A percentile compares a stretch with the other conserved stretches of the same genome.
Conservation (phyloP, 2,888 invertebrate genomes). For the Tetragonula carbonaria region DNA sequence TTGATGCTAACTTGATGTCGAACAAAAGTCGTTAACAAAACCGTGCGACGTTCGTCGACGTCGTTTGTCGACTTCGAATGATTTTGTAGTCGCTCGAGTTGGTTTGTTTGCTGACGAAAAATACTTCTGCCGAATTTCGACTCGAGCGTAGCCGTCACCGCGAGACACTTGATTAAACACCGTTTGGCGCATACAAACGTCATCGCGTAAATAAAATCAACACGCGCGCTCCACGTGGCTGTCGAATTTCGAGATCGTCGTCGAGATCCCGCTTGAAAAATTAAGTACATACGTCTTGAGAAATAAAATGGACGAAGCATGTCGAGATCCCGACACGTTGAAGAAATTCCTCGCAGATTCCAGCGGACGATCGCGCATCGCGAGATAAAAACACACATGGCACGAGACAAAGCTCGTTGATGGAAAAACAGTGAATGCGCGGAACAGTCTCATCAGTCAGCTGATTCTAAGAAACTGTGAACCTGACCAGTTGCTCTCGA, state of each 20-base stretch:
- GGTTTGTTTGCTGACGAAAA: constrained; percentile 67
- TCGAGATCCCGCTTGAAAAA: not conserved
- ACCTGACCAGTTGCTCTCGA: constrained; percentile 59
- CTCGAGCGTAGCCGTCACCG: constrained; percentile 60
- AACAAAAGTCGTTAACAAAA: not conserved
- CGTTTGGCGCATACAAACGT: constrained; percentile 65
- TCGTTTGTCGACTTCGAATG: constrained; percentile 61
- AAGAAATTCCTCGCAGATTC: not conserved
- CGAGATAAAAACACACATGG: not conserved
- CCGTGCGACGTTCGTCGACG: constrained; percentile 35
- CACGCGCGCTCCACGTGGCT: constrained; percentile 47
- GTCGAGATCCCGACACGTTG: not conserved
- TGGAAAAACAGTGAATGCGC: constrained; percentile 48
- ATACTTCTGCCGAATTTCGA: constrained; percentile 69
- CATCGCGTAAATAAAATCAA: constrained; percentile 72
- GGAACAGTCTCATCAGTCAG: constrained; percentile 61
- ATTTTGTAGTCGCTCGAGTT: constrained; percentile 60
- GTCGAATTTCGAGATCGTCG: constrained; percentile 31
- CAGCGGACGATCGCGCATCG: no score
- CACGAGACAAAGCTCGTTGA: constrained; percentile 30
- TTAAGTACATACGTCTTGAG: no score
- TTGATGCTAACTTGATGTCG: not conserved
- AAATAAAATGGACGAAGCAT: not conserved
- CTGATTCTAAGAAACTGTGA: constrained; percentile 67
- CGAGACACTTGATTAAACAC: constrained; percentile 74